Evolutionary conservation across 2,797 vertebrate species (phyloP), one percentile per base, ranked within the genome.

Genomic region (Trematomus bernacchii): DNA sequence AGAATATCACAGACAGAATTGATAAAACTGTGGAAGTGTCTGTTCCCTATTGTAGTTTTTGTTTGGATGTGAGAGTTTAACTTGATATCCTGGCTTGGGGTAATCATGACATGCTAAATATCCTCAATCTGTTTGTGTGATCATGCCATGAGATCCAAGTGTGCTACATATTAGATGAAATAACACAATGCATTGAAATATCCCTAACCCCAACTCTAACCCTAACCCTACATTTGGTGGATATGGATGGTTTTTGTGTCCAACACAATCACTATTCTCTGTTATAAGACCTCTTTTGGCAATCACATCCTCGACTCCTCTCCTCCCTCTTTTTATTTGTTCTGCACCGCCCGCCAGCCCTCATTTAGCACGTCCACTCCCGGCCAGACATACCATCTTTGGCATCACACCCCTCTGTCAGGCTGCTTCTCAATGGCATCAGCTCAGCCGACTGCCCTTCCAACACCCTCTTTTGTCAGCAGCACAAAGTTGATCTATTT

Each of bases 401-500:
- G 87, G 83, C 79, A 87, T 90, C 86, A 85, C 82, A 81, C 80
- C 77, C 85, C 68, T 81, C 83, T 84, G 79, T 90, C 82, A 86
- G 79, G 54, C 68, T 6, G 63, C 62, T 78, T 84, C 82, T 91
- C 79, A 82, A 85, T 81, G 89, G 78, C 88, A 73, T 85, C 80
- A 64, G 82, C 85, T 76, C 69, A 84, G 79, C 82, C 80, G 79
- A 73, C 76, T 58, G 74, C 52, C 83, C 82, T 73, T 84, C 73
- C 87, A 77, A 85, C 67, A 71, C 80, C 80, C 68, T 74, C 83
- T 89, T 93, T 93, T 94, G 89, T 95, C 92, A 91, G 84, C 60
- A 65, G 74, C 89, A 90, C 87, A 92, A 94, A 92, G 93, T 93
- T 94, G 89, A 92, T 94, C 92, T 94, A 89, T 94, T 93, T 93